Evolutionary conservation across 2,113 vertebrate genomes (phyloP).

Genomic region (Ammodramus savannarum): DNA sequence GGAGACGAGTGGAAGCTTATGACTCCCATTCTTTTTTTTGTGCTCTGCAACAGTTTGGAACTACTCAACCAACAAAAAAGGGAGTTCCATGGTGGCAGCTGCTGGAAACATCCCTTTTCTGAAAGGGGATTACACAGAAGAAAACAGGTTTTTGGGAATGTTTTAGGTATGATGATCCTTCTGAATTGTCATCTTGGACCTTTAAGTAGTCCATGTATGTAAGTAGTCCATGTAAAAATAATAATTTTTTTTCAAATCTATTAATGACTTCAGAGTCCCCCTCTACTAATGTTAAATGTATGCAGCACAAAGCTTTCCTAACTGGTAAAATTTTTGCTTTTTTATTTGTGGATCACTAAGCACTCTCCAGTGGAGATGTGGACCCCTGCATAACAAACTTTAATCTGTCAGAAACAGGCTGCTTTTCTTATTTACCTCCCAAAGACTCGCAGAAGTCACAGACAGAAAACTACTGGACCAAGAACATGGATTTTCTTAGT

Average conservation of each 20-base stretch:
- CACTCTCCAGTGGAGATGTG: background rate
- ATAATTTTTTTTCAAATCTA: background rate
- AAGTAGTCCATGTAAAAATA: background rate
- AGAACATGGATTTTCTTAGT: background rate
- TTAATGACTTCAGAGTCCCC: background rate
- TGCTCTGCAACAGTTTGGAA: conserved; percentile 43
- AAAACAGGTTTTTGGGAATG: background rate
- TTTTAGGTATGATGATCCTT: background rate
- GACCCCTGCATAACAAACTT: background rate
- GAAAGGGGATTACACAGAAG: background rate
- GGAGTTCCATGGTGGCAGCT: background rate
- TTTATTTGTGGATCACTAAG: background rate
- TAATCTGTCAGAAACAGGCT: background rate
- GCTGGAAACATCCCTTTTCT: background rate
- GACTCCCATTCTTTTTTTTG: background rate
- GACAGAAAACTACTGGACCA: background rate
- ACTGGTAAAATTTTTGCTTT: background rate
- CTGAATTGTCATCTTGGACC: background rate
- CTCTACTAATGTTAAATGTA: background rate
- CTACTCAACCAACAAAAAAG: conserved; percentile 6
- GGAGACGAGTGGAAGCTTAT: background rate
- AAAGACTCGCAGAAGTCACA: background rate
- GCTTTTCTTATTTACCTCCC: background rate
- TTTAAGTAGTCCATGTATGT: background rate
- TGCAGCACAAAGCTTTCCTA: background rate